Base-by-base conservation (phyloP, 2,113 vertebrate species). In the Halcyon malimbica region DNA sequence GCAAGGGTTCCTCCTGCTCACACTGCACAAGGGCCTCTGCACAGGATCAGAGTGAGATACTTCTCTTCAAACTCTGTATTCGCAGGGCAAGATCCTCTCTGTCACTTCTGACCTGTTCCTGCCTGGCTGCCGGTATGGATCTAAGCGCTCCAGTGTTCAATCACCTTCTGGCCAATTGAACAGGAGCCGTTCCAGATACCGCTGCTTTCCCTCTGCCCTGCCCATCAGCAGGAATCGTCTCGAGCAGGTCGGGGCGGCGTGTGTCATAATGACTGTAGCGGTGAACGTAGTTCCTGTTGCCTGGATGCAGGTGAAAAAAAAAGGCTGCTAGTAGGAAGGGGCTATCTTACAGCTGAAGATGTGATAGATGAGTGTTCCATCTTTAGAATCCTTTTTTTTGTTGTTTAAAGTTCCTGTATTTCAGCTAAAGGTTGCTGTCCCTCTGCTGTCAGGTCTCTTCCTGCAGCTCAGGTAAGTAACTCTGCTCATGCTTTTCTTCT, bases 301-400 rank as follows among this genome's bases (percentile, higher is more conserved):
- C 87, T 92, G 87, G 84, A 86, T 90, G 94, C 93, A 65, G 80
- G 70, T 77, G 12, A 71, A 87, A 56, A 73, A 73, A 85, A 81
- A 77, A 81, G 26, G 54, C 75, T 89, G 67, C 59, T 73, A 13
- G 42, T 62, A 74, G 71, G 80, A 79, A 94, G 50, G 26, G 44
- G 74, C 50, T 79, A 20, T 76, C 44, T 83, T 75, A 57, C 19
- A 91, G 81, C 87, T 64, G 74, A 91, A 80, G 63, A 16, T 77
- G 73, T 57, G 77, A 75, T n/a, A 74, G 76, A 63, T 87, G 83
- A 97, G 73, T 2, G 0, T 78, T 88, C 88, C 33, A 6, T 79
- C 80, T 89, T 87, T 70, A 90, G 64, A 92, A 57, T 2, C 2
- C 12, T 20, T 29, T 74, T 29, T 81, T 79, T 87, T 16, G 16